These are phyloP conservation scores for Caerostris darwini DNA, from an alignment of 1,140 invertebrate species.

Conservation along the genomic window DNA sequence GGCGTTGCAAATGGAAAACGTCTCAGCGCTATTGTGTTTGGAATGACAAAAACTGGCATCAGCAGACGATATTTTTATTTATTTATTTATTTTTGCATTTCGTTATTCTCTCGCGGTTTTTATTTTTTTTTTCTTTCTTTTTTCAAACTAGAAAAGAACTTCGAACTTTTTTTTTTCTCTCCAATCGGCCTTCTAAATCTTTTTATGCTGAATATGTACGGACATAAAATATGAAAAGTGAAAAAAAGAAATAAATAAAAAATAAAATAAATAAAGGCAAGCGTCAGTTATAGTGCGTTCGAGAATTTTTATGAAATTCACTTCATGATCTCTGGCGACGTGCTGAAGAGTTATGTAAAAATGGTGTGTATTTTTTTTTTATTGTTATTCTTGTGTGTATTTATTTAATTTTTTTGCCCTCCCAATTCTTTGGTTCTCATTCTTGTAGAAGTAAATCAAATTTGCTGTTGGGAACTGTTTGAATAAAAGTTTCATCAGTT, in stretches of 20 bases:
- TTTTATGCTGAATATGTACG: conserved; percentile 55
- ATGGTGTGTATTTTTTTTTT: neutral
- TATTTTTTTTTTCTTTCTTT: neutral
- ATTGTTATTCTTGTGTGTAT: neutral
- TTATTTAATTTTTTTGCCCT: neutral
- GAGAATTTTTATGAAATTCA: conserved; percentile 66
- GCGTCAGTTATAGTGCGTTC: neutral
- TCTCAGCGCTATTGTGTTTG: conserved; percentile 64
- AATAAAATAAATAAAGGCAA: neutral
- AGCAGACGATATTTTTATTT: conserved; percentile 44
- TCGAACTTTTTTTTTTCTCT: neutral
- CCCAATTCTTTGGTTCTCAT: neutral
- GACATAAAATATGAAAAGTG: conserved; percentile 34
- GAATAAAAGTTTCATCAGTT: conserved; percentile 59
- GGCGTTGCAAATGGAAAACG: conserved; percentile 63
- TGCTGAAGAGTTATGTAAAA: conserved; percentile 60
- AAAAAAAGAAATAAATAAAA: neutral
- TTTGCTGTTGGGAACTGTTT: conserved; percentile 31
- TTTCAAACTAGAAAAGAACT: conserved; percentile 37
- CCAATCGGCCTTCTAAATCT: conserved; percentile 46
- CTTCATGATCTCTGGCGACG: conserved; percentile 57
- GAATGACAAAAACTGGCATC: conserved; percentile 63
- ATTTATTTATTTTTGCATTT: conserved; percentile 47
- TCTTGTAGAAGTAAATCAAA: conserved; percentile 52
- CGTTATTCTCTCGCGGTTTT: neutral